A percentile compares a stretch with the other conserved stretches of the same genome.
phyloP scores from a whole-genome alignment of 2,113 vertebrate genomes.

The Cricetomys ansorgei region DNA sequence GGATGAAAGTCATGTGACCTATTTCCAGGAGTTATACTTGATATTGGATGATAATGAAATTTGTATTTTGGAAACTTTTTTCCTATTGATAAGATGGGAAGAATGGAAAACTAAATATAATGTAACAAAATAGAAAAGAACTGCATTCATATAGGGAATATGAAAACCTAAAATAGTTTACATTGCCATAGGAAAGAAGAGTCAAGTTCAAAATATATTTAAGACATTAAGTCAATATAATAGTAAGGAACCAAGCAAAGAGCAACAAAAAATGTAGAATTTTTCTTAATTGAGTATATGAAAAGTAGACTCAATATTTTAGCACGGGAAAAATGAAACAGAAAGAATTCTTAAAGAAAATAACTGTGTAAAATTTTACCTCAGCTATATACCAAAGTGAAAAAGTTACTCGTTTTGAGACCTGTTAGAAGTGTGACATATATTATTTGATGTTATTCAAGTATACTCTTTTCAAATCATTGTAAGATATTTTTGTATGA shows the following conservation, averaged over 20 bases:
- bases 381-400: conserved; percentile 17
- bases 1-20: neutral
- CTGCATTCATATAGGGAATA: conserved; percentile 26
- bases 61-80: neutral
- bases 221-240: neutral
- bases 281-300: conserved; percentile 31
- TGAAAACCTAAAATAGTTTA: neutral
- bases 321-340: conserved; percentile 30
- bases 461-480: neutral
- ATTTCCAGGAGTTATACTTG: conserved; percentile 10
- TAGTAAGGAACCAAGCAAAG: conserved; percentile 16
- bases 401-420: neutral
- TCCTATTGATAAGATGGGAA: neutral
- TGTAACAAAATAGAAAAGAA: conserved; percentile 40
- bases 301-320: conserved; percentile 49
- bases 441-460: conserved; percentile 60
- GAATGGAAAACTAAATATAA: neutral
- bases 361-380: conserved; percentile 43
- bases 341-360: conserved; percentile 52
- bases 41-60: neutral
- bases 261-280: neutral
- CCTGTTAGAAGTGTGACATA: conserved; percentile 34
- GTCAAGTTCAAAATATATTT: conserved; percentile 17
- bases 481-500: neutral
- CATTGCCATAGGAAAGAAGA: neutral